Percentiles rank a stretch among this genome's conserved stretches.
Evolutionary conservation across 1,140 invertebrate species (phyloP).

Genomic region (Zaprionus africanus): DNA sequence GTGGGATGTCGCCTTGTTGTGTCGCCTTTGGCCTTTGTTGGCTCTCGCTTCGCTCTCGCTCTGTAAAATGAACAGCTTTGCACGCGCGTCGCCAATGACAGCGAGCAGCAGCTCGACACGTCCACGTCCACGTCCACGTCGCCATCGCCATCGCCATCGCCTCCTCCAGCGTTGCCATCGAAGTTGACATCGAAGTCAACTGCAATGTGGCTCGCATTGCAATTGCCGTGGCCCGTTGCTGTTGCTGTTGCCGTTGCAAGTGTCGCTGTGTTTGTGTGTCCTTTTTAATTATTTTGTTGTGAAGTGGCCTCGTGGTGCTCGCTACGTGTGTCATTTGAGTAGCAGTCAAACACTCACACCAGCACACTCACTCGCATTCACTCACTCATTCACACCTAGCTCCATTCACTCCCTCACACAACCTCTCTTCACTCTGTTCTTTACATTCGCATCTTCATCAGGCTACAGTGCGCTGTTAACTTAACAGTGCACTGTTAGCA

Average conservation of each 20-base stretch:
- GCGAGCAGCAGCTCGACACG: constrained; percentile 20
- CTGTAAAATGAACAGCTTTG: constrained; percentile 71
- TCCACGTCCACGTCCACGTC: constrained; percentile 16
- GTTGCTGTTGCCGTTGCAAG: constrained; percentile 22
- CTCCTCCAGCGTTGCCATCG: constrained; percentile 11
- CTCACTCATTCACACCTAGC: not conserved
- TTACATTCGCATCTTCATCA: too few species aligned
- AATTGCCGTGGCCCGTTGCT: constrained; percentile 25
- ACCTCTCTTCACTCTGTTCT: not conserved
- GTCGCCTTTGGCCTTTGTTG: constrained; percentile 64
- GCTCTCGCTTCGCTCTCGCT: constrained; percentile 19
- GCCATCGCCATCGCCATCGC: constrained; percentile 5
- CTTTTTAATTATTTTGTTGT: constrained; percentile 78
- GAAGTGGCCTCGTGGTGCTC: constrained; percentile 48
- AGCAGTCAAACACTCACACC: not conserved
- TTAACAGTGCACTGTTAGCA: constrained; percentile 24
- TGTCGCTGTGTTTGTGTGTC: constrained; percentile 49
- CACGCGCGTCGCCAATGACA: constrained; percentile 51
- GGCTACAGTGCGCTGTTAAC: constrained; percentile 5
- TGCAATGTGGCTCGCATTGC: constrained; percentile 52
- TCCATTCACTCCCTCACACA: not conserved
- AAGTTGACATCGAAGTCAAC: constrained; percentile 31
- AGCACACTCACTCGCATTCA: not conserved
- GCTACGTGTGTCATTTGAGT: constrained; percentile 35
- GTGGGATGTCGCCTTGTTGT: constrained; percentile 33